phyloP scores from a whole-genome alignment of 2,888 invertebrate genomes.

The Trichopria drosophilae region DNA sequence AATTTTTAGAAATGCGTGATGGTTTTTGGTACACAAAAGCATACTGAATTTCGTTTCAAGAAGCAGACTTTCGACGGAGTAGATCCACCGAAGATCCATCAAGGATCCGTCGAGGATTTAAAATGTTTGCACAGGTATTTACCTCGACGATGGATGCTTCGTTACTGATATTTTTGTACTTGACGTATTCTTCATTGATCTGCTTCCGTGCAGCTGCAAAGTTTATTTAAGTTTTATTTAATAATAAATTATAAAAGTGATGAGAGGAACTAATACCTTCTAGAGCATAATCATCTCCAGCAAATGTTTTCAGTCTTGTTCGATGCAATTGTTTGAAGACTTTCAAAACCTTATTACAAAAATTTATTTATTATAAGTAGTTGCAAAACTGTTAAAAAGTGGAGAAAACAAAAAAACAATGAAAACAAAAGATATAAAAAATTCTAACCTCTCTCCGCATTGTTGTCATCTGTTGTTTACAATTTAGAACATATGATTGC shows the following conservation, averaged over 20 bases:
- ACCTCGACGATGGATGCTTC: conserved; percentile 68
- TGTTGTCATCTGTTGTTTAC: too few relatives aligned
- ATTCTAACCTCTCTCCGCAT: too few relatives aligned
- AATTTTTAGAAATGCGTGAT: too few relatives aligned
- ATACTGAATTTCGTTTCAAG: too few relatives aligned
- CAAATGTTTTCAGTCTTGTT: conserved; percentile 69
- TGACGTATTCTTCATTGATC: conserved; percentile 76
- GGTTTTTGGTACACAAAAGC: too few relatives aligned
- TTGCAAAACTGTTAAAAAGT: neutral
- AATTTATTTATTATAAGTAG: neutral
- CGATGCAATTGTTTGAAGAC: conserved; percentile 75
- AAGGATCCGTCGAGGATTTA: too few relatives aligned
- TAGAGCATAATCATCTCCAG: conserved; percentile 68
- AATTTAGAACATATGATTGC: too few relatives aligned
- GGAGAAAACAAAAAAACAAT: neutral
- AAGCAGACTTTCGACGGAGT: too few relatives aligned
- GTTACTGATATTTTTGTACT: conserved; percentile 68
- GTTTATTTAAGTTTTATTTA: neutral
- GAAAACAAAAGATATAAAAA: neutral
- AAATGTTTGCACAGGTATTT: too few relatives aligned
- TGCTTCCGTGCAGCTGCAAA: conserved; percentile 65
- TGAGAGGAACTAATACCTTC: conserved; percentile 46
- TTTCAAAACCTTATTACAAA: conserved; percentile 64
- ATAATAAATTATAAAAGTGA: conserved; percentile 7
- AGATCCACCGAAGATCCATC: too few relatives aligned